These are phyloP conservation scores for Fistularia tabacaria DNA, from an alignment of 2,797 vertebrate genomes.

Conservation along the genomic window DNA sequence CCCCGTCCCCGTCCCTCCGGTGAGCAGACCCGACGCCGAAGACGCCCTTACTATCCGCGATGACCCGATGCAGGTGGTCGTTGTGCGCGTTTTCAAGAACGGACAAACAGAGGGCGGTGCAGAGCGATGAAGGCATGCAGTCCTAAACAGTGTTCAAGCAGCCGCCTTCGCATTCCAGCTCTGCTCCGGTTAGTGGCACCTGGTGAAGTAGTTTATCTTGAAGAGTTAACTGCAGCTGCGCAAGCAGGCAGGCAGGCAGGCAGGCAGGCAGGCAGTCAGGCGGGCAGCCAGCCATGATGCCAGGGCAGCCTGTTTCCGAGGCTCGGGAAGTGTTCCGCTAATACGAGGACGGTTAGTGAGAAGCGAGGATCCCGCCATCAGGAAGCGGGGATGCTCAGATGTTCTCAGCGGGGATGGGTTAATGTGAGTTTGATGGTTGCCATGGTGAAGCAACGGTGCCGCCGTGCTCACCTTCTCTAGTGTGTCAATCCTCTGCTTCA, in stretches of 20 bases:
- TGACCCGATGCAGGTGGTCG: too few species aligned
- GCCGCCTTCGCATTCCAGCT: slow-evolving; percentile 10
- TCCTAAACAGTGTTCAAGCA: slow-evolving; percentile 21
- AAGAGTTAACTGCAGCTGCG: too few species aligned
- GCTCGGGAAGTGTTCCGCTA: too few species aligned
- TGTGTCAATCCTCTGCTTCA: slow-evolving; percentile 97
- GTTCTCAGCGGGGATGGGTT: slow-evolving; percentile 44
- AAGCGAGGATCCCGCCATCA: slow-evolving; percentile 28
- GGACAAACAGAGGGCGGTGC: neutral
- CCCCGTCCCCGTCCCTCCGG: neutral
- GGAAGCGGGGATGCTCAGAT: slow-evolving; percentile 28
- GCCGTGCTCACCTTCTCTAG: slow-evolving; percentile 93
- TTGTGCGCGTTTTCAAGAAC: slow-evolving; percentile 4
- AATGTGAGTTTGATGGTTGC: slow-evolving; percentile 23
- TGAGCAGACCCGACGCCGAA: slow-evolving; percentile 8
- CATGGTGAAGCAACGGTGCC: neutral
- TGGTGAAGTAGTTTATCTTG: too few species aligned
- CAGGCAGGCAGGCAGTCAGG: too few species aligned
- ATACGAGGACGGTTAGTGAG: slow-evolving; percentile 58
- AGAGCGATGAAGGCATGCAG: slow-evolving; percentile 36
- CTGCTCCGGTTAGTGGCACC: slow-evolving; percentile 29
- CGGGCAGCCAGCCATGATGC: slow-evolving; percentile 2
- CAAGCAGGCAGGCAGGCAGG: too few species aligned
- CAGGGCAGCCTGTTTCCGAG: neutral
- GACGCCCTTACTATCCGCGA: slow-evolving; percentile 10